Base-by-base conservation (phyloP, 2,113 vertebrate genomes). In the Hyperoodon ampullatus region DNA sequence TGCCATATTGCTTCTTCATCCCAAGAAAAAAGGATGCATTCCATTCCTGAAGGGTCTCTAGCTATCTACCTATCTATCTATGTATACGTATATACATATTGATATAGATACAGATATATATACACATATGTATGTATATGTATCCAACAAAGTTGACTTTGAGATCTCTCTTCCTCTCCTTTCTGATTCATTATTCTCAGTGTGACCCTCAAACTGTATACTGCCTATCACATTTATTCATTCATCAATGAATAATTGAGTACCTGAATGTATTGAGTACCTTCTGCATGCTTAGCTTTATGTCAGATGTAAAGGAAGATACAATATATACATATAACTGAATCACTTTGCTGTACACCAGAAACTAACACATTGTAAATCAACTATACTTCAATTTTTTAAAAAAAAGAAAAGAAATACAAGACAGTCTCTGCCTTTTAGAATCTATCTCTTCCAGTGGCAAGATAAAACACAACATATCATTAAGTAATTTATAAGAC, bases 161-260 rank as follows among this genome's bases (percentile, higher is more conserved):
- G 72, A 97, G 35, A 44, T 95, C 8, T 39, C 72, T 84, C 84
- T 87, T 68, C 88, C 55, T 70, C 16, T 81, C 78, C 85, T 78
- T 75, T 83, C 18, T 95, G 53, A 89, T 82, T 74, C 55, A 78
- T 87, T 94, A 70, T 91, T 89, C 42, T 80, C 68, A 53, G 55
- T 47, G 18, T 91, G 66, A 90, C 47, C 83, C 24, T 90, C 85
- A 86, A 91, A 78, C 60, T 94, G 53, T 33, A 89, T 33, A 89
- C 39, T n/a, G 30, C 28, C 50, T 90, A 91, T 93, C 75, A 96
- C 33, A 58, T 96, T 74, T 89, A 78, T 86, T 95, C 84, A 89
- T 35, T 93, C 68, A 88, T 77, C 55, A 91, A 86, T 47, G 71
- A 93, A 83, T 75, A 88, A 88, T 3, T 60, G 58, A 95, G 58